A percentile compares a stretch with the other conserved stretches of the same genome.
Evolutionary conservation across 2,888 invertebrate species (phyloP).

Genomic region (Thysanoteuthis rhombus): DNA sequence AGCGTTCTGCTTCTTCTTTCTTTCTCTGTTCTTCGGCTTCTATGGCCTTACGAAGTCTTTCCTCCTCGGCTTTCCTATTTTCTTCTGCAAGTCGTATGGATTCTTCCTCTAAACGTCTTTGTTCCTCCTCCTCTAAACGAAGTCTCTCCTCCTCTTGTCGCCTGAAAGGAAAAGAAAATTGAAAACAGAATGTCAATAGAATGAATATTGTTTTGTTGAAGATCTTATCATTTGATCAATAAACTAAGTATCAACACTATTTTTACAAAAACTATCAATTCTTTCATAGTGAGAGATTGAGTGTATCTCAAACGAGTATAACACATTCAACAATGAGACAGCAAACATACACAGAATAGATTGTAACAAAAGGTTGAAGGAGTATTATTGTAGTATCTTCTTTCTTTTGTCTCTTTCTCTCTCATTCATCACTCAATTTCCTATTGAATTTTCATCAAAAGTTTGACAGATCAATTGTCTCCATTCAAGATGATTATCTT

Average conservation of each 20-base stretch:
- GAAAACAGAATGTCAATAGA: not conserved
- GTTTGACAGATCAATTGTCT: no score
- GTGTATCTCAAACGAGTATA: no score
- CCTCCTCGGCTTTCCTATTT: constrained; percentile 84
- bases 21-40: constrained; percentile 76
- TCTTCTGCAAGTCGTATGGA: constrained; percentile 75
- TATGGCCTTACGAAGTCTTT: constrained; percentile 84
- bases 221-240: not conserved
- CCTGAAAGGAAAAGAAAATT: constrained; percentile 65
- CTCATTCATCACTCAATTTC: no score
- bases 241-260: not conserved
- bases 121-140: constrained; percentile 84
- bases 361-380: no score
- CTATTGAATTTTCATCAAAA: no score
- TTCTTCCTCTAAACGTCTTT: constrained; percentile 83
- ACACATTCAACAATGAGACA: no score
- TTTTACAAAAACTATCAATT: not conserved
- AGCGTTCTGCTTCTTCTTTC: constrained; percentile 75
- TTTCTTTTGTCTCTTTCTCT: no score
- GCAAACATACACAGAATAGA: no score
- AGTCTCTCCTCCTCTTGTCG: constrained; percentile 79
- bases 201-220: not conserved
- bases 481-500: no score
- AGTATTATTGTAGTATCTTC: no score
- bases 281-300: no score